Percentiles rank a stretch among this genome's conserved stretches.
These are phyloP conservation scores for Homalodisca vitripennis DNA, from an alignment of 1,140 invertebrate genomes.

Conservation along the genomic window DNA sequence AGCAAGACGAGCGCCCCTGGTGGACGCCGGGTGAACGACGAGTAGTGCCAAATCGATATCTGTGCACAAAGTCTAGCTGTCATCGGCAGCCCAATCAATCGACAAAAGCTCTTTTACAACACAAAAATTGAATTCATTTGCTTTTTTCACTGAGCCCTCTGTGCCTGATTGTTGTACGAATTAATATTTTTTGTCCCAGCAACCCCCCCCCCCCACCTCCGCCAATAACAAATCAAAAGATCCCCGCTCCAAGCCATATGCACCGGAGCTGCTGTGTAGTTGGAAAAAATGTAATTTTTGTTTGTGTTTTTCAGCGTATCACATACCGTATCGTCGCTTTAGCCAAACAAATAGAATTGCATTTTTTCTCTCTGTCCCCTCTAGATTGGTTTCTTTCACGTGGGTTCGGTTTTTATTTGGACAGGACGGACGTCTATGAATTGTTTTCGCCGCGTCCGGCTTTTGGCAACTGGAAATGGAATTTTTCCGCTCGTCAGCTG, in stretches of 20 bases:
- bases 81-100: slow-evolving; percentile 9
- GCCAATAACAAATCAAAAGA: slow-evolving; percentile 24
- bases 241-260: neutral
- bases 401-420: slow-evolving; percentile 2
- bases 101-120: slow-evolving; percentile 20
- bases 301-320: neutral
- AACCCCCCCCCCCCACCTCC: neutral
- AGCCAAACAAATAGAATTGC: slow-evolving; percentile 24
- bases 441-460: neutral
- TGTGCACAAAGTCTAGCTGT: slow-evolving; percentile 25
- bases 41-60: too few relatives aligned
- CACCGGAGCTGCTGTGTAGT: neutral
- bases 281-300: slow-evolving; percentile 21
- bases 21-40: too few relatives aligned
- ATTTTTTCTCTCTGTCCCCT: slow-evolving; percentile 14
- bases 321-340: neutral
- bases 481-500: neutral
- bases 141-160: slow-evolving; percentile 15
- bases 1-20: too few relatives aligned
- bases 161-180: slow-evolving; percentile 22
- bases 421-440: neutral
- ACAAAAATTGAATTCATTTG: slow-evolving; percentile 12
- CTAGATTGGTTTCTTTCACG: slow-evolving; percentile 16
- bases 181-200: slow-evolving; percentile 23
- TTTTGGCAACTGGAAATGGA: neutral